Conservation (phyloP, 2,888 invertebrate genomes). For the Heteromyza rotundicornis region DNA sequence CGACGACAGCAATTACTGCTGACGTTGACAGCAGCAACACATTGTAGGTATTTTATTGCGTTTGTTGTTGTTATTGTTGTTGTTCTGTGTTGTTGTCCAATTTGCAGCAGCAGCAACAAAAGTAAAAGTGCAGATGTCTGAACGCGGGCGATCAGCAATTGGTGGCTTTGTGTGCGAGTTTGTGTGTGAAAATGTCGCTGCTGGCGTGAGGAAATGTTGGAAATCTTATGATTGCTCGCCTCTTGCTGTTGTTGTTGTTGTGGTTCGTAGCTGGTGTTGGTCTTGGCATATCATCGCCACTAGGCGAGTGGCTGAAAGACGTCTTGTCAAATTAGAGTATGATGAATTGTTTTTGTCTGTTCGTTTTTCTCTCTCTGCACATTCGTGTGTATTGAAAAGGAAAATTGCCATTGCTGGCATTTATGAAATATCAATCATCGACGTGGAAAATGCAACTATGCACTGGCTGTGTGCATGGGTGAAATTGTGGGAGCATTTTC, state of each 20-base stretch:
- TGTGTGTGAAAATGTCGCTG: slow-evolving; percentile 40
- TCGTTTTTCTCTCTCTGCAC: too few relatives aligned
- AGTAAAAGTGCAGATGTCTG: not conserved
- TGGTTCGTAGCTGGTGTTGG: too few relatives aligned
- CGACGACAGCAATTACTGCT: slow-evolving; percentile 2
- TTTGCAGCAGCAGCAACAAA: not conserved
- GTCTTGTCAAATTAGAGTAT: not conserved
- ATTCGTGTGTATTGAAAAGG: not conserved
- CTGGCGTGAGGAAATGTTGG: slow-evolving; percentile 60
- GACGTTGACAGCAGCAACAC: slow-evolving; percentile 22
- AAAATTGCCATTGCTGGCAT: not conserved
- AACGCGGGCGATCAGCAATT: not conserved
- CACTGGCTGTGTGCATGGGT: too few relatives aligned
- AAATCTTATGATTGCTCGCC: slow-evolving; percentile 55
- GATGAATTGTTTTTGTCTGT: slow-evolving; percentile 1
- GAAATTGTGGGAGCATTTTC: too few relatives aligned
- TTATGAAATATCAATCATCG: too few relatives aligned
- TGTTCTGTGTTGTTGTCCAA: not conserved
- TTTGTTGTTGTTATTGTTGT: not conserved
- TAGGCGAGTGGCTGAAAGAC: slow-evolving; percentile 7
- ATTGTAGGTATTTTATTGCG: slow-evolving; percentile 25
- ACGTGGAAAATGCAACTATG: too few relatives aligned
- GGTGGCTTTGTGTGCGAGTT: slow-evolving; percentile 10
- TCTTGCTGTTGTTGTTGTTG: not conserved
- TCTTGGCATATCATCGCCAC: slow-evolving; percentile 23